A percentile compares a stretch with the other conserved stretches of the same genome.
Conservation (phyloP, 2,797 vertebrate species). For the Microctenopoma lineatum region DNA sequence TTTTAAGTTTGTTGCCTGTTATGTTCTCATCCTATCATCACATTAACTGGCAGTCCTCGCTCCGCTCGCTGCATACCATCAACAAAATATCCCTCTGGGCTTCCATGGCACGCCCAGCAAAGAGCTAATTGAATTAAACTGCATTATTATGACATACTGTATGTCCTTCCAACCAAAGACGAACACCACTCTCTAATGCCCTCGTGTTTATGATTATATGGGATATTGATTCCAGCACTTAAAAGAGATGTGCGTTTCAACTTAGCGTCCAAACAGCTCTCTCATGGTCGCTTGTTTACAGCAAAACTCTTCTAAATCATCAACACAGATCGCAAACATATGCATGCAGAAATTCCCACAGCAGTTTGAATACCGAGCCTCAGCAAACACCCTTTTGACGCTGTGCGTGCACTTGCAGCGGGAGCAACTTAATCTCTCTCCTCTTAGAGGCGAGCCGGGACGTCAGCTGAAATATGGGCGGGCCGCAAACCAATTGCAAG, state of each 20-base stretch:
- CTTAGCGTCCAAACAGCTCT: slow-evolving; percentile 65
- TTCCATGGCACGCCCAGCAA: slow-evolving; percentile 50
- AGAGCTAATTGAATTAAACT: slow-evolving; percentile 78
- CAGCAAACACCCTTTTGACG: slow-evolving; percentile 51
- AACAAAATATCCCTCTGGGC: slow-evolving; percentile 71
- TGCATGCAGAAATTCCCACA: slow-evolving; percentile 63
- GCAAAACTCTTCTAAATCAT: slow-evolving; percentile 50
- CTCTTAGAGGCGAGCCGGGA: slow-evolving; percentile 31
- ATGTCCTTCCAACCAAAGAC: slow-evolving; percentile 57
- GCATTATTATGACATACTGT: slow-evolving; percentile 68
- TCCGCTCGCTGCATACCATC: slow-evolving; percentile 69
- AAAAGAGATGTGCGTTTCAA: slow-evolving; percentile 67
- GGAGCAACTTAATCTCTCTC: slow-evolving; percentile 58
- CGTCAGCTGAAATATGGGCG: slow-evolving; percentile 48
- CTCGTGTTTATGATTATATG: slow-evolving; percentile 73
- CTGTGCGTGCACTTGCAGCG: slow-evolving; percentile 13
- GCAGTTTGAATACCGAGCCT: slow-evolving; percentile 63
- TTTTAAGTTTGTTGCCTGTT: slow-evolving; percentile 74
- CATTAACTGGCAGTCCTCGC: slow-evolving; percentile 63
- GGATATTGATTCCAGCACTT: slow-evolving; percentile 75
- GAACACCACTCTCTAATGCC: slow-evolving; percentile 62
- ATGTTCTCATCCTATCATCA: slow-evolving; percentile 69
- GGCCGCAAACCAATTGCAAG: slow-evolving; percentile 41
- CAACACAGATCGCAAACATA: slow-evolving; percentile 72
- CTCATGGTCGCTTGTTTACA: slow-evolving; percentile 77